phyloP scores from a whole-genome alignment of 2,797 vertebrate genomes.

The Oceanodroma leucorhoa region DNA sequence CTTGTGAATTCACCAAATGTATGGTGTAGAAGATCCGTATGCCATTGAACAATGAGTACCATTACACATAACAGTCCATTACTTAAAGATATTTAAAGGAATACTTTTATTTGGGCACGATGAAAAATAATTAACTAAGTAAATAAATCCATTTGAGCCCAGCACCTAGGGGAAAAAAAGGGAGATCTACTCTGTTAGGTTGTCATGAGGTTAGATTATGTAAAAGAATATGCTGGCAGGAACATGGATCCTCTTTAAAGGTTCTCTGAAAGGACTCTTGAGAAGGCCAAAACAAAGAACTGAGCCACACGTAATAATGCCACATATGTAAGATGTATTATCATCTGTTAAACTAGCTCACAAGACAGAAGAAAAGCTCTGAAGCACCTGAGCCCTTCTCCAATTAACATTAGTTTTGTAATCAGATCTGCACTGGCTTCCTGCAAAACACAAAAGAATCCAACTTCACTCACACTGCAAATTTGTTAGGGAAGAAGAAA shows the following conservation, averaged over 20 bases:
- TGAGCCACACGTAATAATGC: background rate
- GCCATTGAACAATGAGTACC: background rate
- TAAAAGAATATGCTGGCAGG: background rate
- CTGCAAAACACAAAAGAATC: background rate
- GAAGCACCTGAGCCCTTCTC: background rate
- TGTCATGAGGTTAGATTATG: background rate
- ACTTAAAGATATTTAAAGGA: background rate
- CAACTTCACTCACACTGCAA: background rate
- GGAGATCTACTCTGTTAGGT: background rate
- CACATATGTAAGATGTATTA: background rate
- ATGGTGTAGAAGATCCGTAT: background rate
- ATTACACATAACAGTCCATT: background rate
- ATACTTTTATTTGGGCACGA: background rate
- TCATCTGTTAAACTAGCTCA: background rate
- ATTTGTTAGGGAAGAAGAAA: background rate
- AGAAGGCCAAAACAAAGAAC: background rate
- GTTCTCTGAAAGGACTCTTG: background rate
- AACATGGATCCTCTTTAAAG: background rate
- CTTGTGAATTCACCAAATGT: background rate
- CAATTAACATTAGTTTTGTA: background rate
- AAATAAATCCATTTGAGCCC: background rate
- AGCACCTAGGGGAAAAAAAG: background rate
- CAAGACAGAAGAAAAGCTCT: background rate
- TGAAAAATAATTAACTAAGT: background rate
- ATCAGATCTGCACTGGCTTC: background rate